Evolutionary conservation across 2,113 vertebrate genomes (phyloP).

Genomic region (Leiothrix lutea): DNA sequence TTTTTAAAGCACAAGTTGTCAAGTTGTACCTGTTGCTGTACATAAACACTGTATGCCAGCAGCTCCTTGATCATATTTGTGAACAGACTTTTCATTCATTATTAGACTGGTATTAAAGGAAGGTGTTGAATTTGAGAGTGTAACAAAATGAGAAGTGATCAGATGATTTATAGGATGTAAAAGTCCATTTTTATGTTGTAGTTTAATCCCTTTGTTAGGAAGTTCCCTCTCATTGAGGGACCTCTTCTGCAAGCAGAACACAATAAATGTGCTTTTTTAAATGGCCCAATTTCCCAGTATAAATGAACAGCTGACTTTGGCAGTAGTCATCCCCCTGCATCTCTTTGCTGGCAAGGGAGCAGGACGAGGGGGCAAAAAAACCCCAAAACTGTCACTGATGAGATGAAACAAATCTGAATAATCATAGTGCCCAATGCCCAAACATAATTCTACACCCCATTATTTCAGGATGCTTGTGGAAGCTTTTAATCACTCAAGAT

Average conservation of each 20-base stretch:
- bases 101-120: slow-evolving; percentile 53
- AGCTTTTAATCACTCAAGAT: slow-evolving; percentile 54
- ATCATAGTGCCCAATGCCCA: slow-evolving; percentile 30
- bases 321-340: slow-evolving; percentile 39
- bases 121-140: slow-evolving; percentile 49
- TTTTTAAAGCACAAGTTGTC: slow-evolving; percentile 63
- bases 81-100: slow-evolving; percentile 59
- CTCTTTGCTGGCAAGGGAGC: slow-evolving; percentile 76
- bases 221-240: slow-evolving; percentile 50
- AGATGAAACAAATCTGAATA: background rate
- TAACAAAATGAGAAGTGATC: slow-evolving; percentile 37
- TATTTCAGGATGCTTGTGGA: slow-evolving; percentile 55
- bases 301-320: slow-evolving; percentile 57
- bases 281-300: slow-evolving; percentile 45
- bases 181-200: slow-evolving; percentile 51
- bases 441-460: background rate
- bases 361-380: background rate
- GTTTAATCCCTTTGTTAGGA: slow-evolving; percentile 62
- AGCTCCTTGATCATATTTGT: slow-evolving; percentile 63
- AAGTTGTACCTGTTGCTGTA: slow-evolving; percentile 63
- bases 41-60: slow-evolving; percentile 61
- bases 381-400: background rate
- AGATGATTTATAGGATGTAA: background rate
- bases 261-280: slow-evolving; percentile 62
- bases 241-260: slow-evolving; percentile 73